Conservation (phyloP, 2,888 invertebrate species). For the Cryptocephalus primarius region DNA sequence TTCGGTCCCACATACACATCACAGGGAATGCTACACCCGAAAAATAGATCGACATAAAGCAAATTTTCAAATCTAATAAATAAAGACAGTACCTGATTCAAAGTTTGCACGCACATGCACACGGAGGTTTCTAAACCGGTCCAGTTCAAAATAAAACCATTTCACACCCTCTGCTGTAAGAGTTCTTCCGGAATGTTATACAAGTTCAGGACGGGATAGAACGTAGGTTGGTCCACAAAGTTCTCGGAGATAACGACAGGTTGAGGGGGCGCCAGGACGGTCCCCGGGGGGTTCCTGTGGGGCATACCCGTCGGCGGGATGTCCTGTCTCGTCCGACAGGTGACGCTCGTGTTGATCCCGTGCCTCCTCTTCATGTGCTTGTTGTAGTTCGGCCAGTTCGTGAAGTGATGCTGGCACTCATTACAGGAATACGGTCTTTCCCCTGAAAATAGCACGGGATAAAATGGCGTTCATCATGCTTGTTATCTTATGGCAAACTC, state of each 20-base stretch:
- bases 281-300: constrained; percentile 35
- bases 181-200: constrained; percentile 32
- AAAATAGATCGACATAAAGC: too few relatives aligned
- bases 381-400: constrained; percentile 75
- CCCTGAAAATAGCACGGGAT: constrained; percentile 6
- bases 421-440: constrained; percentile 63
- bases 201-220: constrained; percentile 31
- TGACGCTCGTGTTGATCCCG: constrained; percentile 41
- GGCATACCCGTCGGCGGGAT: constrained; percentile 37
- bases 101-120: too few relatives aligned
- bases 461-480: too few relatives aligned
- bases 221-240: constrained; percentile 21
- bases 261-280: constrained; percentile 33
- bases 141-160: not conserved
- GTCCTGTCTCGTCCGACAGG: constrained; percentile 34
- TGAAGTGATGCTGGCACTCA: constrained; percentile 63
- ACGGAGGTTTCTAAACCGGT: too few relatives aligned
- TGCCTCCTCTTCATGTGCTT: constrained; percentile 72
- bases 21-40: too few relatives aligned
- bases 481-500: too few relatives aligned
- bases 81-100: too few relatives aligned
- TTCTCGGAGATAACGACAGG: constrained; percentile 20
- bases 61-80: too few relatives aligned
- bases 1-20: too few relatives aligned
- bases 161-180: constrained; percentile 22